A percentile compares a stretch with the other conserved stretches of the same genome.
These are phyloP conservation scores for Lepeophtheirus nordmannii DNA, from an alignment of 2,888 invertebrate genomes.

Conservation along the genomic window DNA sequence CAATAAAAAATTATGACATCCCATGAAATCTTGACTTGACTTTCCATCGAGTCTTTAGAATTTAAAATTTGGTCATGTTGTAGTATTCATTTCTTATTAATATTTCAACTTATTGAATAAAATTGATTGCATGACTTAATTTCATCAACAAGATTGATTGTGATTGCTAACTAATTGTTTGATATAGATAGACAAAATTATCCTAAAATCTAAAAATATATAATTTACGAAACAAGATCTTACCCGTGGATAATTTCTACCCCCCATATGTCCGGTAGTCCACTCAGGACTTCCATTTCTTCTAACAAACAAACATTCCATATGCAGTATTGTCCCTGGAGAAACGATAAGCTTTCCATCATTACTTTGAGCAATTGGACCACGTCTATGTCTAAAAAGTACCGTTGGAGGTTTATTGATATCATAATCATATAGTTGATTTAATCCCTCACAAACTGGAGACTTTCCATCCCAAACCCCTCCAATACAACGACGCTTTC, in stretches of 20 bases:
- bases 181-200: background rate
- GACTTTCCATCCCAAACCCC: constrained; percentile 65
- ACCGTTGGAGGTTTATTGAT: constrained; percentile 73
- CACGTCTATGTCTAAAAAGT: constrained; percentile 59
- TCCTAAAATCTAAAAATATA: background rate
- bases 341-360: constrained; percentile 69
- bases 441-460: constrained; percentile 61
- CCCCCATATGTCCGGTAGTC: constrained; percentile 38
- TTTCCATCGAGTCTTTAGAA: too few relatives aligned
- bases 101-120: too few relatives aligned
- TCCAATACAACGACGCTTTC: constrained; percentile 52
- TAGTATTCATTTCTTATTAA: too few relatives aligned
- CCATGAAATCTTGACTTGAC: too few relatives aligned
- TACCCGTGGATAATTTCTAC: constrained; percentile 21
- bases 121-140: background rate
- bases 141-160: background rate
- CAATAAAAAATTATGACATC: too few relatives aligned
- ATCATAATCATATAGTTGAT: constrained; percentile 71
- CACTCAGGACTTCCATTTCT: constrained; percentile 71
- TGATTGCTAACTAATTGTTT: background rate
- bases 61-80: too few relatives aligned
- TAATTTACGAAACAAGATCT: background rate
- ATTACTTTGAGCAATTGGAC: constrained; percentile 70
- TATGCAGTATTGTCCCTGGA: constrained; percentile 66
- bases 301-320: constrained; percentile 76